phyloP scores from a whole-genome alignment of 2,113 vertebrate genomes.

The Candoia aspera region DNA sequence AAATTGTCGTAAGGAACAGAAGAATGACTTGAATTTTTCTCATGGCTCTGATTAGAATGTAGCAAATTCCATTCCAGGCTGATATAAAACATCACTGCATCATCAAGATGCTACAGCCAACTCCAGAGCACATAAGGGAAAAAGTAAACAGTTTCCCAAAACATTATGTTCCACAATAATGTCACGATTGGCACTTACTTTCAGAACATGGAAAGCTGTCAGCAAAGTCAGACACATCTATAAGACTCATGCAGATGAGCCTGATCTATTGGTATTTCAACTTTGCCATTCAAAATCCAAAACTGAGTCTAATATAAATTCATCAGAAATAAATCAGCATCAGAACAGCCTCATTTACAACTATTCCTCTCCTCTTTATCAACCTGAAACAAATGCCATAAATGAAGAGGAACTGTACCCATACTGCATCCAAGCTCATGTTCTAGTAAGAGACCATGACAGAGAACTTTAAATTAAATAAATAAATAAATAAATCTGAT shows the following conservation, averaged over 20 bases:
- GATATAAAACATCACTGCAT: conserved; percentile 27
- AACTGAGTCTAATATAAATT: conserved; percentile 39
- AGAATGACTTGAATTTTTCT: background rate
- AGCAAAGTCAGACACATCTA: conserved; percentile 43
- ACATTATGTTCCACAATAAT: conserved; percentile 47
- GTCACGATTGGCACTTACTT: conserved; percentile 27
- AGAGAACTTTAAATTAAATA: conserved; percentile 24
- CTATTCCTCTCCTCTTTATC: background rate
- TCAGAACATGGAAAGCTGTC: conserved; percentile 24
- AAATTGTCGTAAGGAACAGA: background rate
- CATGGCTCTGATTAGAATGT: background rate
- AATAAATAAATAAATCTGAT: conserved; percentile 25
- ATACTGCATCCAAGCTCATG: background rate
- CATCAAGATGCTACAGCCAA: conserved; percentile 13
- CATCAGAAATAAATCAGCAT: conserved; percentile 40
- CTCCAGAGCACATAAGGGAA: conserved; percentile 18
- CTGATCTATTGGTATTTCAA: conserved; percentile 38
- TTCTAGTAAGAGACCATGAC: background rate
- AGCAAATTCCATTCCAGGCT: background rate
- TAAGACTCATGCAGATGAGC: conserved; percentile 44
- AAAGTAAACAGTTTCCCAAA: conserved; percentile 35
- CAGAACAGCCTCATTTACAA: conserved; percentile 43
- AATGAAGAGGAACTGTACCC: conserved; percentile 29
- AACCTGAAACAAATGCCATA: conserved; percentile 17
- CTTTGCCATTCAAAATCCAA: conserved; percentile 27